These are phyloP conservation scores for Polydrusus tereticollis DNA, from an alignment of 2,888 invertebrate genomes.

Conservation along the genomic window DNA sequence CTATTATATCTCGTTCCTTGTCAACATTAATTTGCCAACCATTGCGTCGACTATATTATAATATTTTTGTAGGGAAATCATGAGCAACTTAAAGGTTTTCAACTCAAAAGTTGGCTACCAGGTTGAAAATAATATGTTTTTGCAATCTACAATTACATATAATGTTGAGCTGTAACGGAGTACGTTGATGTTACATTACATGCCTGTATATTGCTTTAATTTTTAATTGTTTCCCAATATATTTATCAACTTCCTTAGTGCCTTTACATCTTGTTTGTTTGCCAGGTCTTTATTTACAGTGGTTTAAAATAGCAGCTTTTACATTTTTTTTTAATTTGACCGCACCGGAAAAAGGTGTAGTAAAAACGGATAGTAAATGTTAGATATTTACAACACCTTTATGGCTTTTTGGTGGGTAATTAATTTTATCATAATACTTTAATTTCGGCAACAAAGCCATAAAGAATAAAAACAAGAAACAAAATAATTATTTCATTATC, in stretches of 20 bases:
- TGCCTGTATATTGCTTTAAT: too few relatives aligned
- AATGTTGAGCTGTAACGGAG: too few relatives aligned
- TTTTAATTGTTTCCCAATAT: not conserved
- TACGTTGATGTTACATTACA: too few relatives aligned
- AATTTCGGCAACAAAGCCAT: not conserved
- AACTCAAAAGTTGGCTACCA: too few relatives aligned
- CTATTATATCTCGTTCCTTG: too few relatives aligned
- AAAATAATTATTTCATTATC: not conserved
- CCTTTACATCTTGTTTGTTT: not conserved
- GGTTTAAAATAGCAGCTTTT: not conserved
- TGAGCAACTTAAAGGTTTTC: too few relatives aligned
- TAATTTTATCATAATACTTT: not conserved
- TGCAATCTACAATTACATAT: too few relatives aligned
- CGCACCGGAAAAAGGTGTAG: not conserved
- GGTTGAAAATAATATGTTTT: too few relatives aligned
- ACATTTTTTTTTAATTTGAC: not conserved
- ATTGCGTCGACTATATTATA: too few relatives aligned
- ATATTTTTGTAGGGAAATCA: too few relatives aligned
- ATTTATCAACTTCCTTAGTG: not conserved
- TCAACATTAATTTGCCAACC: too few relatives aligned
- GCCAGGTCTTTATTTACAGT: not conserved
- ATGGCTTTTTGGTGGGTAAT: not conserved
- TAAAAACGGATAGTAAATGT: not conserved
- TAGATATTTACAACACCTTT: not conserved
- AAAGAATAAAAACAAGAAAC: not conserved